Evolutionary conservation across 2,888 invertebrate species (phyloP).

Genomic region (Sinohyriopsis cumingii): DNA sequence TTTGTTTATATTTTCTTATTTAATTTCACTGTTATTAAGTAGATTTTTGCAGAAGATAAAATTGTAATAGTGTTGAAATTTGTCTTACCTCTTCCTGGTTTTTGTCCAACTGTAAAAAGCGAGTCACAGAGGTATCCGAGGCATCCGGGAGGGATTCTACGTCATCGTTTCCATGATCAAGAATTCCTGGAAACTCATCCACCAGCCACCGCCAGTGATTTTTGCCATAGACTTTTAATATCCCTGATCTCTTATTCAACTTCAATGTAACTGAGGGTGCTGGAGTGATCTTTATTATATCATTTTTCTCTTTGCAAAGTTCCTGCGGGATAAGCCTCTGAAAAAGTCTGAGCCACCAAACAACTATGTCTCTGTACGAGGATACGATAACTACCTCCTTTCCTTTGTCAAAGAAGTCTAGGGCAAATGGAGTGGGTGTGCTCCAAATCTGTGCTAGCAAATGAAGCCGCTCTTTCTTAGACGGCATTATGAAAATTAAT

Average conservation of each 20-base stretch:
- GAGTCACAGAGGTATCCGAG: conserved; percentile 60
- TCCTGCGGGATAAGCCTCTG: conserved; percentile 56
- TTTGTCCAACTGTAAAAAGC: conserved; percentile 63
- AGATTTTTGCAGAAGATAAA: neutral
- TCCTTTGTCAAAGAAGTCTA: conserved; percentile 65
- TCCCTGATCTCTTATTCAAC: conserved; percentile 57
- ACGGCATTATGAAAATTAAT: conserved; percentile 30
- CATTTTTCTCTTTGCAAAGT: conserved; percentile 58
- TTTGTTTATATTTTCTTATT: neutral
- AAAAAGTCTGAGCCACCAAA: conserved; percentile 61
- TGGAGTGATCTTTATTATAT: conserved; percentile 58
- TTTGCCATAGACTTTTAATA: conserved; percentile 59
- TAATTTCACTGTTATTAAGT: neutral
- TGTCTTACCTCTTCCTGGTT: conserved; percentile 60
- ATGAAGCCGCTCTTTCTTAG: conserved; percentile 59
- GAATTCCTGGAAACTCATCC: conserved; percentile 59
- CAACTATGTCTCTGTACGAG: conserved; percentile 49
- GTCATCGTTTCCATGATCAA: conserved; percentile 61
- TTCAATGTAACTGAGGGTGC: conserved; percentile 56
- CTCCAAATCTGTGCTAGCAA: conserved; percentile 60
- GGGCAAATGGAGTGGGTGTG: conserved; percentile 59
- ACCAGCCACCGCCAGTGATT: conserved; percentile 65
- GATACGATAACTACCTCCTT: conserved; percentile 60
- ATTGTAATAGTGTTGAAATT: neutral
- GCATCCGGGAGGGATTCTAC: conserved; percentile 51